Percentiles rank a stretch among this genome's conserved stretches.
Evolutionary conservation across 2,113 vertebrate genomes (phyloP).

Genomic region (Panurus biarmicus): DNA sequence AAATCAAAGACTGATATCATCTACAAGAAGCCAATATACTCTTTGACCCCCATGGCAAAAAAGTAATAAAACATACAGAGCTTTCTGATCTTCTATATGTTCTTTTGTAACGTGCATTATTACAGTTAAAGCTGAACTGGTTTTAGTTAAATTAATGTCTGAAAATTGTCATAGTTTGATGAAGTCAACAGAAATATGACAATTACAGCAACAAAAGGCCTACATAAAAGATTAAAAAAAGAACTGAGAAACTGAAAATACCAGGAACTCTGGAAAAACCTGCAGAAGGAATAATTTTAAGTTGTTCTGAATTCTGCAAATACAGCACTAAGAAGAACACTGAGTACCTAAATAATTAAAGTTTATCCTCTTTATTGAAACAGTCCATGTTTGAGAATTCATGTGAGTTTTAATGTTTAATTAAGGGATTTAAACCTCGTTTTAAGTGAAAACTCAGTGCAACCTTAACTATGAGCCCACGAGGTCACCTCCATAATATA

Average conservation of each 20-base stretch:
- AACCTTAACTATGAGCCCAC: conserved; percentile 6
- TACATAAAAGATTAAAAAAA: not conserved
- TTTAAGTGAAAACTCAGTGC: conserved; percentile 44
- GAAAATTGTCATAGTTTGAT: not conserved
- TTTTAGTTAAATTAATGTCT: not conserved
- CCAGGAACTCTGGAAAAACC: not conserved
- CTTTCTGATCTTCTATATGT: not conserved
- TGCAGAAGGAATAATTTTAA: not conserved
- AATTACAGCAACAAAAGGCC: not conserved
- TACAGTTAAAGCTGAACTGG: not conserved
- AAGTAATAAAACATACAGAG: not conserved
- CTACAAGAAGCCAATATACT: not conserved
- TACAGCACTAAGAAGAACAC: not conserved
- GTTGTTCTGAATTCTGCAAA: conserved; percentile 40
- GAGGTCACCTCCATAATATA: conserved; percentile 40
- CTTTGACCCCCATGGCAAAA: not conserved
- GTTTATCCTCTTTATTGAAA: conserved; percentile 58
- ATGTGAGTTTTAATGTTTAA: conserved; percentile 47
- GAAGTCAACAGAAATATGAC: not conserved
- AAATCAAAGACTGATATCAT: not conserved
- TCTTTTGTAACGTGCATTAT: not conserved
- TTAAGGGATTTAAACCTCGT: conserved; percentile 53
- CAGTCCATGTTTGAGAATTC: conserved; percentile 44
- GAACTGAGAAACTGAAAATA: not conserved
- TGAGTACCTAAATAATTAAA: conserved; percentile 57